phyloP scores from a whole-genome alignment of 2,888 invertebrate genomes.

The Thyatira batis region DNA sequence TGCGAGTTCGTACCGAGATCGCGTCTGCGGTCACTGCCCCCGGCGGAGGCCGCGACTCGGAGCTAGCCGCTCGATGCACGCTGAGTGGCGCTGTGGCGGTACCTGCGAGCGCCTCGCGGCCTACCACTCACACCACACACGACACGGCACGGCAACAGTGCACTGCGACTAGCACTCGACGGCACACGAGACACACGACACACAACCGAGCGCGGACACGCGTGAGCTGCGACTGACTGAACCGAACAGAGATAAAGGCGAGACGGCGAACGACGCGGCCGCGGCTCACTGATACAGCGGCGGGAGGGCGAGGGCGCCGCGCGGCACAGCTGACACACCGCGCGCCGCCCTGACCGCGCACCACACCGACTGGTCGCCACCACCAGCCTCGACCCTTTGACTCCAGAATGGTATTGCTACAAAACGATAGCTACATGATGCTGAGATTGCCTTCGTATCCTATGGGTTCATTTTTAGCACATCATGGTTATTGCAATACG shows the following conservation, averaged over 20 bases:
- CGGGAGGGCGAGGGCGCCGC: conserved; percentile 2
- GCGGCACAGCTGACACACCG: conserved; percentile 17
- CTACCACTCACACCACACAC: not conserved
- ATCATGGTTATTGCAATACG: no score
- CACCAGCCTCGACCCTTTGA: no score
- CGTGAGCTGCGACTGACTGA: not conserved
- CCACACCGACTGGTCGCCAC: no score
- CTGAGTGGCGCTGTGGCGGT: not conserved
- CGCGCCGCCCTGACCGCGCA: not conserved
- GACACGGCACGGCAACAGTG: no score
- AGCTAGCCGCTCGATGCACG: conserved; percentile 10
- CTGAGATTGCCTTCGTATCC: no score
- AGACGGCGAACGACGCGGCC: conserved; percentile 7
- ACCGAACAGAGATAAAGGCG: no score
- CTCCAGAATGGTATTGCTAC: no score
- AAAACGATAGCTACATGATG: no score
- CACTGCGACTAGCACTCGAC: no score
- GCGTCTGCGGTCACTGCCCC: conserved; percentile 62
- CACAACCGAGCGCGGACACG: not conserved
- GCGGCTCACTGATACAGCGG: conserved; percentile 6
- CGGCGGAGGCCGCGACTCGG: conserved; percentile 26
- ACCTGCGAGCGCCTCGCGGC: conserved; percentile 5
- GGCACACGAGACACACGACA: not conserved
- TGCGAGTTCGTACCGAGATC: conserved; percentile 41
- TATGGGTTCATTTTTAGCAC: no score